Evolutionary conservation across 2,797 vertebrate species (phyloP).

Genomic region (Molossus alvarezi): DNA sequence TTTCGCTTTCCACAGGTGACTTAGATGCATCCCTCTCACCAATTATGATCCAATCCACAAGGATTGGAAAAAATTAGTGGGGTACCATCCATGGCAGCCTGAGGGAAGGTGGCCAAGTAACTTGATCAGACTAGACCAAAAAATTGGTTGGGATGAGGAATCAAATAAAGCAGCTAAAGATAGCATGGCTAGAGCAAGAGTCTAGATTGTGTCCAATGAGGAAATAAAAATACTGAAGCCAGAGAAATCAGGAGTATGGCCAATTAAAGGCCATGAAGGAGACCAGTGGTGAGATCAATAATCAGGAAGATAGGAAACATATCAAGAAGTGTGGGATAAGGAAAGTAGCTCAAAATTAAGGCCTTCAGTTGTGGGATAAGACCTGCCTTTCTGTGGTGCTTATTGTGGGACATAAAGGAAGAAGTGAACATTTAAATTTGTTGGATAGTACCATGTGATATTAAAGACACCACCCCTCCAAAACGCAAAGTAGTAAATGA

Average conservation of each 20-base stretch:
- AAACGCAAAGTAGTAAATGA: slow-evolving; percentile 35
- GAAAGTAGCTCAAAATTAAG: not conserved
- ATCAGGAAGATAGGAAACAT: slow-evolving; percentile 15
- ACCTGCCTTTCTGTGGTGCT: not conserved
- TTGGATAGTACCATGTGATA: not conserved
- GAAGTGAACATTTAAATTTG: slow-evolving; percentile 8
- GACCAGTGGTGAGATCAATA: slow-evolving; percentile 20
- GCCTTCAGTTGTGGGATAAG: not conserved
- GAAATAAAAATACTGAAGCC: slow-evolving; percentile 14
- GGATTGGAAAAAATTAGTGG: slow-evolving; percentile 6
- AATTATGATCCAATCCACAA: slow-evolving; percentile 49
- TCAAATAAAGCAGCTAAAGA: not conserved
- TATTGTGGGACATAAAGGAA: not conserved
- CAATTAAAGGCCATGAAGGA: not conserved
- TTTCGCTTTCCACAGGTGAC: not conserved
- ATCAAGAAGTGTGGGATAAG: slow-evolving; percentile 12
- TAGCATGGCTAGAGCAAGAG: not conserved
- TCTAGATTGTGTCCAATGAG: not conserved
- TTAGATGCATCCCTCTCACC: not conserved
- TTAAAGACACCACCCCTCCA: not conserved
- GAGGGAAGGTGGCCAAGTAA: not conserved
- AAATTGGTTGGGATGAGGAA: not conserved
- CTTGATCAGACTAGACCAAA: not conserved
- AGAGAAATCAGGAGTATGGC: not conserved
- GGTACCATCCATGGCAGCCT: not conserved